Percentiles rank a stretch among this genome's conserved stretches.
These are phyloP conservation scores for Actenoides lindsayi DNA, from an alignment of 2,113 vertebrate genomes.

Conservation along the genomic window DNA sequence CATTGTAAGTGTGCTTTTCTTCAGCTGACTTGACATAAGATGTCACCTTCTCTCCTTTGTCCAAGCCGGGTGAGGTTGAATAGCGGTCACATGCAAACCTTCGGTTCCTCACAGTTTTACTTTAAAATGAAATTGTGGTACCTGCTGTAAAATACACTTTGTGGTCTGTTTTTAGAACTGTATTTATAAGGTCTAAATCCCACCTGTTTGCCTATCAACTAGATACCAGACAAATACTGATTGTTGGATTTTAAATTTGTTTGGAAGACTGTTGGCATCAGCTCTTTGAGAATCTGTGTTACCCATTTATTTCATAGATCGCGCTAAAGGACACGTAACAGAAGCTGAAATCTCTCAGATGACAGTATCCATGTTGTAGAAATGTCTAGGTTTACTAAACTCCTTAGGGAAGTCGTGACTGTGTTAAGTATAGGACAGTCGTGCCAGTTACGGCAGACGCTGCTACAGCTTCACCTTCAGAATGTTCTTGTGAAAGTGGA, in stretches of 20 bases:
- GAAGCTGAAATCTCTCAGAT: conserved; percentile 1
- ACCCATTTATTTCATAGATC: neutral
- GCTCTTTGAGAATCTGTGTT: conserved; percentile 18
- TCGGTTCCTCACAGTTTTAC: conserved; percentile 39
- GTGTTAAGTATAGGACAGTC: neutral
- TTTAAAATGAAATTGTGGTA: conserved; percentile 22
- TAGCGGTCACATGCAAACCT: conserved; percentile 10
- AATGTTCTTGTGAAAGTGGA: conserved; percentile 59
- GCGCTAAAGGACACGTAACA: neutral
- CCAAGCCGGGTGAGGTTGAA: neutral
- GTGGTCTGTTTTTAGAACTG: conserved; percentile 54
- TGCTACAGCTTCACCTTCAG: conserved; percentile 45
- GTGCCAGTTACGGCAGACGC: neutral
- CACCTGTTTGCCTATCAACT: conserved; percentile 19
- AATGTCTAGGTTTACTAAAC: neutral
- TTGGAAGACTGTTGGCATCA: conserved; percentile 16
- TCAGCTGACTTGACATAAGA: conserved; percentile 20
- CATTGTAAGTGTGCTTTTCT: conserved; percentile 40
- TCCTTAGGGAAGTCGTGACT: conserved; percentile 17
- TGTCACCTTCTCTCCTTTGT: conserved; percentile 21
- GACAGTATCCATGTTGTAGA: neutral
- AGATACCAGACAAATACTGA: conserved; percentile 17
- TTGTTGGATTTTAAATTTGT: neutral
- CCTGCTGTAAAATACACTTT: conserved; percentile 50
- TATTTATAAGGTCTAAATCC: conserved; percentile 47